Percentiles rank a stretch among this genome's conserved stretches.
phyloP scores from a whole-genome alignment of 2,888 invertebrate genomes.

The Trachelus iudaicus region DNA sequence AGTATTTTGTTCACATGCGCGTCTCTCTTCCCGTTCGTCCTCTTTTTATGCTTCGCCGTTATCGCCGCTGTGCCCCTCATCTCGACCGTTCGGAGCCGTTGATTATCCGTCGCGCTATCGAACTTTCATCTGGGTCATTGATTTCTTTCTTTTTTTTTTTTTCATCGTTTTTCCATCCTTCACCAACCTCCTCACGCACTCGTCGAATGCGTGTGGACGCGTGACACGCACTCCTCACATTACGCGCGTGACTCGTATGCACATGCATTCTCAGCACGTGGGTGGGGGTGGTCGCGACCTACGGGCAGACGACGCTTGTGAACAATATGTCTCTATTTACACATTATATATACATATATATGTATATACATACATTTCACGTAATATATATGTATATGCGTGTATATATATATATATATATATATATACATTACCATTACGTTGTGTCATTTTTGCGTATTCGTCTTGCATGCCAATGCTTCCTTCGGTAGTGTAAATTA shows the following conservation, averaged over 20 bases:
- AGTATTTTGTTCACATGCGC: slow-evolving; percentile 30
- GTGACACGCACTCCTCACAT: background rate
- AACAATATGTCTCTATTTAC: slow-evolving; percentile 14
- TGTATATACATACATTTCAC: slow-evolving; percentile 26
- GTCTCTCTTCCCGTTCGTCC: background rate
- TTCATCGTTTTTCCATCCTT: fast-evolving
- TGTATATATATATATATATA: slow-evolving; percentile 45
- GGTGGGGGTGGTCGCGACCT: background rate
- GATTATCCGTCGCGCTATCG: background rate
- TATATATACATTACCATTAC: slow-evolving; percentile 49
- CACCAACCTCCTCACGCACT: background rate
- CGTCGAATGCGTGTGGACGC: background rate
- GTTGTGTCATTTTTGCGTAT: slow-evolving; percentile 60
- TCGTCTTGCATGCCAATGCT: slow-evolving; percentile 65
- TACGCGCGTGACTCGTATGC: slow-evolving; percentile 25
- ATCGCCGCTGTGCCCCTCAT: fast-evolving
- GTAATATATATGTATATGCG: slow-evolving; percentile 24
- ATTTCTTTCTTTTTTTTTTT: background rate
- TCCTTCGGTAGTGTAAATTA: slow-evolving; percentile 63
- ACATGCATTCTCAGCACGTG: background rate
- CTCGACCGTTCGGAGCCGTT: no score
- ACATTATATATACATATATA: slow-evolving; percentile 30
- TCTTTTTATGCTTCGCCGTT: no score
- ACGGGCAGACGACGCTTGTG: slow-evolving; percentile 14
- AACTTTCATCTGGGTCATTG: background rate